A percentile compares a stretch with the other conserved stretches of the same genome.
These are phyloP conservation scores for Eurystomus glaucurus DNA, from an alignment of 2,797 vertebrate species.

Conservation along the genomic window DNA sequence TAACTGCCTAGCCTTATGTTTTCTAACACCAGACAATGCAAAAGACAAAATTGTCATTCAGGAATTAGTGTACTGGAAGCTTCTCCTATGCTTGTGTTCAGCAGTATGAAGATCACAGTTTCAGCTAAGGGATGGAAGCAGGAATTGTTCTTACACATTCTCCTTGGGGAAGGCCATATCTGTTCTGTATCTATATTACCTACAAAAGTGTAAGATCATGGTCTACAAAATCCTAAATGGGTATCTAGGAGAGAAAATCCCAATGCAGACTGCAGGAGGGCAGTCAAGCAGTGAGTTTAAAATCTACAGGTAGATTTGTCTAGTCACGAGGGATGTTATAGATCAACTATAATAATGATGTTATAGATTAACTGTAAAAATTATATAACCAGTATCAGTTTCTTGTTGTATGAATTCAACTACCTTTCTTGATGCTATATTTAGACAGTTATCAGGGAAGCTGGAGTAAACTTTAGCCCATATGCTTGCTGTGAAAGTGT, in stretches of 20 bases:
- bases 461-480: not conserved
- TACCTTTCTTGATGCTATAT: not conserved
- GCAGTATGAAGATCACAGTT: not conserved
- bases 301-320: not conserved
- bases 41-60: not conserved
- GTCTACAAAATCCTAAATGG: not conserved
- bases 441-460: not conserved
- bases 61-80: not conserved
- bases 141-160: accelerated
- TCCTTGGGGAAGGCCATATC: accelerated
- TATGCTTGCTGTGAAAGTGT: not conserved
- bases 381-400: not conserved
- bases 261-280: not conserved
- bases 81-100: not conserved
- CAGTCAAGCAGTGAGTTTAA: not conserved
- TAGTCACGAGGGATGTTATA: not conserved
- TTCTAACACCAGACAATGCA: not conserved
- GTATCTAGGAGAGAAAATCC: not conserved
- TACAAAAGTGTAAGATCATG: not conserved
- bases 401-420: not conserved
- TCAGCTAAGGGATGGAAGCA: not conserved
- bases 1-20: not conserved
- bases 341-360: not conserved
- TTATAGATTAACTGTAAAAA: not conserved
- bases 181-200: not conserved